Conservation (phyloP, 1,140 invertebrate genomes). For the Pseudomyrmex cubaensis region DNA sequence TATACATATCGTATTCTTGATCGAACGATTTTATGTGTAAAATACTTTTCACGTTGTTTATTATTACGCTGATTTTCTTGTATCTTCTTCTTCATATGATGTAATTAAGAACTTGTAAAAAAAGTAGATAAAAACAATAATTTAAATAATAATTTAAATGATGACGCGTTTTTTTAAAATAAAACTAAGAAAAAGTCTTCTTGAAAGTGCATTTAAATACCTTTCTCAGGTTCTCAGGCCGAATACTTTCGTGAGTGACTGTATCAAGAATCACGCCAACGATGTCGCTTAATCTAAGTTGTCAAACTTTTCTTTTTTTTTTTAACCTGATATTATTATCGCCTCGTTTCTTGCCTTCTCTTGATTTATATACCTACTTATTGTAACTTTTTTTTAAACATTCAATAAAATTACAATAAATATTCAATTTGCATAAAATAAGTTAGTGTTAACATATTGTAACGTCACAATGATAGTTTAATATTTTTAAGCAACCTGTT, state of each 20-base stretch:
- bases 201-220: not conserved
- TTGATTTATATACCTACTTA: not conserved
- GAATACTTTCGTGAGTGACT: conserved; percentile 15
- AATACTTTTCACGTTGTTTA: too few species aligned
- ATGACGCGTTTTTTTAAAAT: not conserved
- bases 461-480: too few species aligned
- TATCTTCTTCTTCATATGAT: too few species aligned
- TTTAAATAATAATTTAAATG: not conserved
- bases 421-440: not conserved
- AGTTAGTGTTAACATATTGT: too few species aligned
- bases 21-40: too few species aligned
- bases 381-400: not conserved
- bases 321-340: not conserved
- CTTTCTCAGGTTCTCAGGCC: not conserved
- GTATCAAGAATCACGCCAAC: conserved; percentile 10
- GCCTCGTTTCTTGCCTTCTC: not conserved
- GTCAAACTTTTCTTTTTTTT: conserved; percentile 14
- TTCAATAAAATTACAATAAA: not conserved
- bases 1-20: not conserved
- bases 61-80: too few species aligned
- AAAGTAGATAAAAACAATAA: too few species aligned
- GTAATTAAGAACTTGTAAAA: too few species aligned
- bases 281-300: conserved; percentile 25
- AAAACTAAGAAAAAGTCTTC: not conserved
- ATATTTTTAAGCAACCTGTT: too few species aligned